Conservation (phyloP, 2,113 vertebrate species). For the Zosterops hypoxanthus region DNA sequence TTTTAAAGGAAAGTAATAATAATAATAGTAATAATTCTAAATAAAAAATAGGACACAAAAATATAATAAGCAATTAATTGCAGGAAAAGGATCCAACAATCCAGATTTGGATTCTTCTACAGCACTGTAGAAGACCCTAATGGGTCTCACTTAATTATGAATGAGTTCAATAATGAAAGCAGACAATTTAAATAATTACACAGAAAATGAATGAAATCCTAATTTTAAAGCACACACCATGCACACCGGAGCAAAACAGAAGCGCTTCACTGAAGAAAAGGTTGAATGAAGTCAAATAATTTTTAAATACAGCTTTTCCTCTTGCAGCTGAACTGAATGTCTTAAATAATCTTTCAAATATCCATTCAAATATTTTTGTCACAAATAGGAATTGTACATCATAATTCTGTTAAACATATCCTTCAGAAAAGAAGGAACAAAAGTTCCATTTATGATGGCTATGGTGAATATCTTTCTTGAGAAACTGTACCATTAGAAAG, state of each 20-base stretch:
- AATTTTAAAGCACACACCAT: background rate
- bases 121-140: background rate
- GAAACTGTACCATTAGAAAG: background rate
- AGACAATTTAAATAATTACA: conserved; percentile 15
- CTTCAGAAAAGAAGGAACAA: background rate
- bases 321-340: background rate
- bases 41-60: background rate
- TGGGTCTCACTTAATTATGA: background rate
- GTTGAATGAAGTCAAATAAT: background rate
- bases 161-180: background rate
- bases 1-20: background rate
- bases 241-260: background rate
- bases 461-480: background rate
- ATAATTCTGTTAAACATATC: background rate
- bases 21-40: background rate
- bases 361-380: background rate
- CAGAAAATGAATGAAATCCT: background rate
- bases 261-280: background rate
- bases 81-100: background rate
- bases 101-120: background rate
- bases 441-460: background rate
- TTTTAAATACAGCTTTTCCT: background rate
- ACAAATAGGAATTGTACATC: background rate
- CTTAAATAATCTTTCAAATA: conserved; percentile 16
- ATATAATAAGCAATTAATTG: background rate